A percentile compares a stretch with the other conserved stretches of the same genome.
Conservation (phyloP, 2,113 vertebrate genomes). For the Anhinga anhinga region DNA sequence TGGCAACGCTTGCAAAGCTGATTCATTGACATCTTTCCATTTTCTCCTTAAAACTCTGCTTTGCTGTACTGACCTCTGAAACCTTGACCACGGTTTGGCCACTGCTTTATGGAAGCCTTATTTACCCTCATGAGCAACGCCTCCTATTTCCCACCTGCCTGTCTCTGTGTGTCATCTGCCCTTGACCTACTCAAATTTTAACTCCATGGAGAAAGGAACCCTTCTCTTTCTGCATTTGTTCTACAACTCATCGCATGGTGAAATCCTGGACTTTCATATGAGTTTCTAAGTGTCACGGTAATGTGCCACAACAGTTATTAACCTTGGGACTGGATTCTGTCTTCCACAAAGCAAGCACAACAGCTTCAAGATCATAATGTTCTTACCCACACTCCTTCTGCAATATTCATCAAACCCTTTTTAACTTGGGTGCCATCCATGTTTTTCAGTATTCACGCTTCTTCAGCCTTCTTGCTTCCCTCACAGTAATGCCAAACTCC, state of each 20-base stretch:
- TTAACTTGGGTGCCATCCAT: conserved; percentile 29
- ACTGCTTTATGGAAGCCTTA: not conserved
- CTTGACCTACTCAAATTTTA: not conserved
- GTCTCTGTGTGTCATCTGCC: not conserved
- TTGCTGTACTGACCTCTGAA: not conserved
- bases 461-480: conserved; percentile 21
- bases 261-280: not conserved
- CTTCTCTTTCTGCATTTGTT: not conserved
- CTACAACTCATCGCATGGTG: not conserved
- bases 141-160: not conserved
- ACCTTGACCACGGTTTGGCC: not conserved
- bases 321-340: conserved; percentile 14
- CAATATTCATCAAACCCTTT: conserved; percentile 39
- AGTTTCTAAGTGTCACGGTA: not conserved
- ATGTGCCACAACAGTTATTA: conserved; percentile 10
- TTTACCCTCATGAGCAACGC: not conserved
- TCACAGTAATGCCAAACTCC: not conserved
- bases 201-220: not conserved
- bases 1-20: not conserved
- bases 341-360: not conserved
- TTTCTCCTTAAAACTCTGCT: not conserved
- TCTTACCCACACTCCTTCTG: conserved; percentile 14
- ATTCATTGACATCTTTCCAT: not conserved
- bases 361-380: conserved; percentile 4
- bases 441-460: conserved; percentile 8